Percentiles rank a stretch among this genome's conserved stretches.
These are phyloP conservation scores for Ctenosaura bakeri DNA, from an alignment of 2,797 vertebrate genomes.

Conservation along the genomic window DNA sequence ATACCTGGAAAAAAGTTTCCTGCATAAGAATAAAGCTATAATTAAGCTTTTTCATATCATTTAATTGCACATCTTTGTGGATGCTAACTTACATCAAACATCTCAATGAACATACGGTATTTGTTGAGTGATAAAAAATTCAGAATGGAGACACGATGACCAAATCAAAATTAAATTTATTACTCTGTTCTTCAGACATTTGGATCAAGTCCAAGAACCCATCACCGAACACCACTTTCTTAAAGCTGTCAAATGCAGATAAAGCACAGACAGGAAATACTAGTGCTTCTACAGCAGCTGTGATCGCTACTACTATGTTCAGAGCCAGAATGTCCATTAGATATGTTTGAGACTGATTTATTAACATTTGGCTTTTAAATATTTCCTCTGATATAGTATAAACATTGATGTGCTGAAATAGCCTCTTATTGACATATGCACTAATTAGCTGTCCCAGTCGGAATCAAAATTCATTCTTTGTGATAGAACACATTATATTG, in stretches of 20 bases:
- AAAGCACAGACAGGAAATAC: slow-evolving; percentile 70
- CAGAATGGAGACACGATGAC: slow-evolving; percentile 55
- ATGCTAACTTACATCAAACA: slow-evolving; percentile 76
- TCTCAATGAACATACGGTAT: slow-evolving; percentile 66
- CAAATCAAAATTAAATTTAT: slow-evolving; percentile 69
- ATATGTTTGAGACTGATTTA: slow-evolving; percentile 65
- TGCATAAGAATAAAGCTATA: slow-evolving; percentile 61
- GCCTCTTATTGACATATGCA: slow-evolving; percentile 51
- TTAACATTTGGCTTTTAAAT: slow-evolving; percentile 69
- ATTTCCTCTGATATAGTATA: slow-evolving; percentile 68
- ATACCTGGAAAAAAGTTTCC: slow-evolving; percentile 22
- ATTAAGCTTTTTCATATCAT: slow-evolving; percentile 47
- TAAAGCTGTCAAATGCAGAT: slow-evolving; percentile 67
- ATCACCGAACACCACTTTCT: slow-evolving; percentile 64
- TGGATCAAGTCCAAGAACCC: slow-evolving; percentile 60
- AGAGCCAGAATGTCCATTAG: slow-evolving; percentile 77
- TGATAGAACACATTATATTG: slow-evolving; percentile 30
- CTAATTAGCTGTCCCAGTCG: slow-evolving; percentile 58
- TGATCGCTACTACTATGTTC: slow-evolving; percentile 51
- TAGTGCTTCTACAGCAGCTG: slow-evolving; percentile 70
- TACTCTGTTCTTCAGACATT: slow-evolving; percentile 66
- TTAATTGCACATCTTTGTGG: slow-evolving; percentile 69
- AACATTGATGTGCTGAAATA: slow-evolving; percentile 67
- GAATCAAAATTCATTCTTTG: slow-evolving; percentile 34
- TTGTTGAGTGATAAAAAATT: slow-evolving; percentile 68